Base-by-base conservation (phyloP, 2,113 vertebrate species). In the Corynorhinus townsendii region DNA sequence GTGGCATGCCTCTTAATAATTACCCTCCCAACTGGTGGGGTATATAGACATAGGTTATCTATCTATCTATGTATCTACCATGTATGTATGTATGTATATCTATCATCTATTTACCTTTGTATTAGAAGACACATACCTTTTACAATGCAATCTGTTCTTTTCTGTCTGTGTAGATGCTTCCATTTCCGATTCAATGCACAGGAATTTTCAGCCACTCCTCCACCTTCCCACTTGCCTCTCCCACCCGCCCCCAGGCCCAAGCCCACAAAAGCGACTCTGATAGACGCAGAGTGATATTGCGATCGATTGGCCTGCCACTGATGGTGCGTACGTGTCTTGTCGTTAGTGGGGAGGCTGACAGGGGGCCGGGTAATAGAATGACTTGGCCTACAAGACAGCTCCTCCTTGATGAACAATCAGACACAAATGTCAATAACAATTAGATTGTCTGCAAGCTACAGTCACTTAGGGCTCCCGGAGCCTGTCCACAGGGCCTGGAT, bases 401-500 rank as follows among this genome's bases (percentile, higher is more conserved):
- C 97, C 95, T 92, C 97, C 97, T 97, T 98, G 98, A 98, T 98
- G 98, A 98, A 98, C 98, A 98, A 97, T 98, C 98, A 98, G 98
- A 98, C 98, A 98, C 98, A 98, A 96, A 99, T 96, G 98, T 98
- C 98, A 98, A 99, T 99, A 98, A 98, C 98, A 99, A 99, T 99
- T 98, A 98, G 98, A 98, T 99, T 98, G 98, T 98, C 98, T 81
- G 9, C 96, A 95, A 98, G 98, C 98, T 98, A 84, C 97, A 98
- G 98, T 99, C 98, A 98, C 98, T 99, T 98, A 98, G 97, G 98
- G 98, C 98, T 97, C 98, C 97, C 90, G 69, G 96, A 96, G 98
- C 97, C 98, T 97, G 83, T 98, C 98, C 98, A 92, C 98, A 97
- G 97, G 62, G 91, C 96, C 94, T 52, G 91, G 97, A 96, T 97